phyloP scores from a whole-genome alignment of 2,797 vertebrate genomes.

The Chromis chromis region DNA sequence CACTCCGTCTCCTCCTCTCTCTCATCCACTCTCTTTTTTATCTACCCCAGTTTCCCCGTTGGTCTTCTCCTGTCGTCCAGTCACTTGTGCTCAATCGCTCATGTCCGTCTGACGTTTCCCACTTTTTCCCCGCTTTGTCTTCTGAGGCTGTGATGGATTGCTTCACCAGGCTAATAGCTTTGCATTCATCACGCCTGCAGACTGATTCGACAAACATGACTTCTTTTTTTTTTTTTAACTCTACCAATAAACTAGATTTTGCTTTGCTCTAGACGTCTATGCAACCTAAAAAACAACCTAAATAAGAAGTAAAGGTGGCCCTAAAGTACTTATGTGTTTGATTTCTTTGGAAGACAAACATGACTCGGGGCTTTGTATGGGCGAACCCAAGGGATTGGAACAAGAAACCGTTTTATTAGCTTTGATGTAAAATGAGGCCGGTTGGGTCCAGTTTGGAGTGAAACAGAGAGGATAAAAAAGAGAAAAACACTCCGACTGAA shows the following conservation, averaged over 20 bases:
- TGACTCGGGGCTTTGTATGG: slow-evolving; percentile 26
- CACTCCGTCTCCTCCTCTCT: slow-evolving; percentile 2
- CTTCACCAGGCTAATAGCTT: slow-evolving; percentile 52
- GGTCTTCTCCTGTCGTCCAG: slow-evolving; percentile 24
- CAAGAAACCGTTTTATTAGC: slow-evolving; percentile 29
- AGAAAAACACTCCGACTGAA: slow-evolving; percentile 11
- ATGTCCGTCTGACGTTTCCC: slow-evolving; percentile 35
- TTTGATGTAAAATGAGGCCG: slow-evolving; percentile 48
- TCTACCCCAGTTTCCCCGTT: slow-evolving; percentile 18
- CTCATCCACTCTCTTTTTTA: slow-evolving; percentile 1
- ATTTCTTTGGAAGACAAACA: slow-evolving; percentile 9
- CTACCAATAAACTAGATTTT: slow-evolving; percentile 31
- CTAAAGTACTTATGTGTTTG: slow-evolving; percentile 13
- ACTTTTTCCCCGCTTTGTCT: slow-evolving; percentile 26
- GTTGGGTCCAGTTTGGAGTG: slow-evolving; percentile 11
- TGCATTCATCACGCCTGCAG: slow-evolving; percentile 54
- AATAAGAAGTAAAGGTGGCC: not conserved
- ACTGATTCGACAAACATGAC: slow-evolving; percentile 49
- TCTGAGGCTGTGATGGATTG: slow-evolving; percentile 59
- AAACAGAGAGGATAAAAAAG: slow-evolving; percentile 13
- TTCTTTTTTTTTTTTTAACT: not conserved
- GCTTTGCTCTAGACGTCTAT: slow-evolving; percentile 21
- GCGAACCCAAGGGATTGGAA: slow-evolving; percentile 18
- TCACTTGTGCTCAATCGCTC: slow-evolving; percentile 43
- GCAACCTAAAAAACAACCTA: slow-evolving; percentile 17